phyloP scores from a whole-genome alignment of 37 sponge, comb jelly and placozoan genomes.

The Eunapius fragilis region DNA sequence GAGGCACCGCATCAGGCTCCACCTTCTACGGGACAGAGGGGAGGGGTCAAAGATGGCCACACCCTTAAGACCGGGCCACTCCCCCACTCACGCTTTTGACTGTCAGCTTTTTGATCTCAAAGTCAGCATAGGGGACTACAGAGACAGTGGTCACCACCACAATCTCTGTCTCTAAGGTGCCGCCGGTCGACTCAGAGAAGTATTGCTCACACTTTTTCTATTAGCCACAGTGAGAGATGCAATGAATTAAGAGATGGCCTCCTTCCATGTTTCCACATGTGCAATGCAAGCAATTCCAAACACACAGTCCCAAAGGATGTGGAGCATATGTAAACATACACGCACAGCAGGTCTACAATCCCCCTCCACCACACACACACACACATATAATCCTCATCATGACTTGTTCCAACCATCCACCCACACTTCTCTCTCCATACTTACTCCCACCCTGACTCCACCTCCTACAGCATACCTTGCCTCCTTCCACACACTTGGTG shows the following conservation, averaged over 20 bases:
- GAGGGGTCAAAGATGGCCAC: background rate
- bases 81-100: slow-evolving; percentile 53
- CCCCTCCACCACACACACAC: too few species aligned
- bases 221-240: too few species aligned
- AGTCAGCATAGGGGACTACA: slow-evolving; percentile 75
- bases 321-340: too few species aligned
- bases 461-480: background rate
- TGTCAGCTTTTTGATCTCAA: slow-evolving; percentile 56
- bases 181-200: slow-evolving; percentile 80
- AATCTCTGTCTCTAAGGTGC: slow-evolving; percentile 13
- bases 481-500: slow-evolving; percentile 14
- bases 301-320: too few species aligned
- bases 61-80: background rate
- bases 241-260: too few species aligned
- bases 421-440: background rate
- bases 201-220: slow-evolving; percentile 91
- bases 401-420: too few species aligned
- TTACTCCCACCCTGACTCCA: background rate
- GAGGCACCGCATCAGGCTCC: slow-evolving; percentile 15
- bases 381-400: too few species aligned
- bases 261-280: too few species aligned
- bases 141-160: slow-evolving; percentile 55
- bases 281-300: too few species aligned
- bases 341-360: too few species aligned
- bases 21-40: background rate